Percentiles rank a stretch among this genome's conserved stretches.
phyloP scores from a whole-genome alignment of 2,113 vertebrate species.

The Nothoprocta perdicaria region DNA sequence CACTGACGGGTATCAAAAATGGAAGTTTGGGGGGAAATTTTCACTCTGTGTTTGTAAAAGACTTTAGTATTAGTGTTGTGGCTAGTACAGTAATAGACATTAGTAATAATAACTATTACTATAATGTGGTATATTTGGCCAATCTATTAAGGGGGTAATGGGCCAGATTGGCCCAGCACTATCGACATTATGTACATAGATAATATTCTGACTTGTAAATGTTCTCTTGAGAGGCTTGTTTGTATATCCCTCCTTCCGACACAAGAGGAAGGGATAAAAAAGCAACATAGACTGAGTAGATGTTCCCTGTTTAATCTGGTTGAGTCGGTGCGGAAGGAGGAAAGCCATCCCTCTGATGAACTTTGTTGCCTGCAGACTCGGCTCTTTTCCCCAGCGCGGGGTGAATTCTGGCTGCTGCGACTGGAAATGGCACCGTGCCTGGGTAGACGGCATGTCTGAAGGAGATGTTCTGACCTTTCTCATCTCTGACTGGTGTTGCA shows the following conservation, averaged over 20 bases:
- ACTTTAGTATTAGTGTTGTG: neutral
- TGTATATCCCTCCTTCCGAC: neutral
- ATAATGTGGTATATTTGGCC: neutral
- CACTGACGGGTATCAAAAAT: neutral
- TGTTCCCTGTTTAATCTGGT: neutral
- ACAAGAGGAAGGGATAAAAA: neutral
- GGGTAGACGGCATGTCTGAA: neutral
- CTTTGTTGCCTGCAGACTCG: neutral
- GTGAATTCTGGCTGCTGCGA: neutral
- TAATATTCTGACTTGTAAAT: neutral
- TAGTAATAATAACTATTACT: neutral
- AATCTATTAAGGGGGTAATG: neutral
- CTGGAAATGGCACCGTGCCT: neutral
- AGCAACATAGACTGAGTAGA: neutral
- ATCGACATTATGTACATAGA: too few species aligned
- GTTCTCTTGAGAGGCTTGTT: neutral
- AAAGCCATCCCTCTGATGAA: neutral
- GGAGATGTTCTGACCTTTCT: slow-evolving; percentile 63
- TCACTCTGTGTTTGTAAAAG: neutral
- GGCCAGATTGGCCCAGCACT: neutral
- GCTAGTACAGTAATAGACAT: neutral
- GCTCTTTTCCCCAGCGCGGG: neutral
- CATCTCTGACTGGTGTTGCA: slow-evolving; percentile 58
- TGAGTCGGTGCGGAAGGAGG: neutral
- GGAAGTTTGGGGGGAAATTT: neutral